A percentile compares a stretch with the other conserved stretches of the same genome.
phyloP scores from a whole-genome alignment of 2,113 vertebrate species.

The mouse (Mus musculus) region GRCm39 chr4:130131501-130132000 shows the following conservation, averaged over 20 bases:
- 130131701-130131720: neutral
- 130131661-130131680: neutral
- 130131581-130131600: neutral
- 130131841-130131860: neutral
- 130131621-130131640: neutral
- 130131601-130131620: neutral
- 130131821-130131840: neutral
- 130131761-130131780: neutral
- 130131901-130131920: neutral
- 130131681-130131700: neutral
- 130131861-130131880: too few species aligned
- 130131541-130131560: too few species aligned
- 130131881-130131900: neutral
- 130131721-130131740: neutral
- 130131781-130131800: neutral
- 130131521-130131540: neutral
- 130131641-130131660: neutral
- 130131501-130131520: neutral
- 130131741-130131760: neutral
- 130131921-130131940: neutral
- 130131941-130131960: neutral
- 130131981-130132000: neutral
- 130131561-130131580: neutral
- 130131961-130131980: neutral
- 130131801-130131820: neutral